These are phyloP conservation scores for Popillia japonica DNA, from an alignment of 1,140 invertebrate genomes.

Conservation along the genomic window DNA sequence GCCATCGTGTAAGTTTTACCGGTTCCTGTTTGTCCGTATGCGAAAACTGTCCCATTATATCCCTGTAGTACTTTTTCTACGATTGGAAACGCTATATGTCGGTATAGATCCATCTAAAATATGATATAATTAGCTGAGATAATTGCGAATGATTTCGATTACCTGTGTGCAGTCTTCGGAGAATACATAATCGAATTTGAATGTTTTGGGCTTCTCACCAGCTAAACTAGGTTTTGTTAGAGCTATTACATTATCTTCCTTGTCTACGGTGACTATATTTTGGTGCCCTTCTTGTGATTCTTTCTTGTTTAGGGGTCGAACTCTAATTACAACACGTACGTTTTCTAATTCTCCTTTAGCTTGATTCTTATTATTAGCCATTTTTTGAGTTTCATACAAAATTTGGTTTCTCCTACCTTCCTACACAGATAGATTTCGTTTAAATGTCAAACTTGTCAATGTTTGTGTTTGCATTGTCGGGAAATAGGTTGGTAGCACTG, in stretches of 20 bases:
- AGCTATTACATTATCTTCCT: constrained; percentile 75
- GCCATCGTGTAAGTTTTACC: constrained; percentile 98
- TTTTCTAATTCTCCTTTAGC: constrained; percentile 66
- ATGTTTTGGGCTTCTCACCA: constrained; percentile 80
- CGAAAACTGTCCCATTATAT: constrained; percentile 97
- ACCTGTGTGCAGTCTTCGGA: constrained; percentile 85
- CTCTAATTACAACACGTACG: constrained; percentile 86
- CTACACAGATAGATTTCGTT: no score
- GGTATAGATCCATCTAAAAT: constrained; percentile 85
- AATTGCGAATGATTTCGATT: constrained; percentile 47
- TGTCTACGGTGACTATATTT: constrained; percentile 78
- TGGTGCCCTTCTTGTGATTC: constrained; percentile 75
- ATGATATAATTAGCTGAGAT: no score
- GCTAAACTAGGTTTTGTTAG: constrained; percentile 76
- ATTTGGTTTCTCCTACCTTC: no score
- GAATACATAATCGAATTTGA: constrained; percentile 94
- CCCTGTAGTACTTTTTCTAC: constrained; percentile 94
- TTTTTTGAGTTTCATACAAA: no score
- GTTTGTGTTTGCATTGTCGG: not conserved
- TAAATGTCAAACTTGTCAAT: no score
- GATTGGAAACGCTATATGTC: constrained; percentile 91
- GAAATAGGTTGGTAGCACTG: not conserved
- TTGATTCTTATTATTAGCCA: constrained; percentile 48
- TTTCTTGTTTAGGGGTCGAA: constrained; percentile 84
- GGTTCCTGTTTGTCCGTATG: constrained; percentile 97